Evolutionary conservation across 2,797 vertebrate genomes (phyloP).

Genomic region (Adrianichthys oophorus): DNA sequence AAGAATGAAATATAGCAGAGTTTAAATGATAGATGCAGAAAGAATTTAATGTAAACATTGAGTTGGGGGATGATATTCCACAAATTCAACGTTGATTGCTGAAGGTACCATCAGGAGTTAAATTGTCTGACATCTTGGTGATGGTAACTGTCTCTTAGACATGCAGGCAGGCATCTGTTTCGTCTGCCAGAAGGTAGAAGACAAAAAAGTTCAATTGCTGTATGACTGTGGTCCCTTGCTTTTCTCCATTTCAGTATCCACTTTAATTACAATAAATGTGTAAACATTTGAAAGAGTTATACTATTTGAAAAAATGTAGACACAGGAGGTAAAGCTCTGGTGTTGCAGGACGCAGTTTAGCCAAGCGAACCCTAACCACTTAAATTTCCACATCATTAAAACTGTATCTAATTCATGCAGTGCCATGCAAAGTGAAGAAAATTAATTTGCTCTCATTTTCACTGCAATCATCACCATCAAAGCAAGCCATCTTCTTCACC

Average conservation of each 20-base stretch:
- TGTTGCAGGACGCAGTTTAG: no score
- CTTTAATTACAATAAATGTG: no score
- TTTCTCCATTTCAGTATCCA: not conserved
- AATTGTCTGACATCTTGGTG: not conserved
- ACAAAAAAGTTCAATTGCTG: not conserved
- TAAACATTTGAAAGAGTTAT: no score
- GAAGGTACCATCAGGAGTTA: no score
- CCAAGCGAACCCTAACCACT: constrained; percentile 4
- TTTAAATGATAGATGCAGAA: no score
- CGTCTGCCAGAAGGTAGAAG: not conserved
- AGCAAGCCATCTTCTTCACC: constrained; percentile 13
- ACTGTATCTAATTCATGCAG: constrained; percentile 34
- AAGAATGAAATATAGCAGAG: no score
- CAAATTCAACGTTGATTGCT: no score
- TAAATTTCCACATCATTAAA: constrained; percentile 42
- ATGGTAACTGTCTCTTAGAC: not conserved
- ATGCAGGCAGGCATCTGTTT: not conserved
- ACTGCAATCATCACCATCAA: constrained; percentile 37
- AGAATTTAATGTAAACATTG: no score
- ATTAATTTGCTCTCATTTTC: constrained; percentile 55
- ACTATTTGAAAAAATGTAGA: no score
- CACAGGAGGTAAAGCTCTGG: no score
- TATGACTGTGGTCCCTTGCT: not conserved
- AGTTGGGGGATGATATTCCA: no score
- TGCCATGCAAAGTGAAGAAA: constrained; percentile 45